These are phyloP conservation scores for Atethmia centrago DNA, from an alignment of 2,888 invertebrate genomes.

Conservation along the genomic window DNA sequence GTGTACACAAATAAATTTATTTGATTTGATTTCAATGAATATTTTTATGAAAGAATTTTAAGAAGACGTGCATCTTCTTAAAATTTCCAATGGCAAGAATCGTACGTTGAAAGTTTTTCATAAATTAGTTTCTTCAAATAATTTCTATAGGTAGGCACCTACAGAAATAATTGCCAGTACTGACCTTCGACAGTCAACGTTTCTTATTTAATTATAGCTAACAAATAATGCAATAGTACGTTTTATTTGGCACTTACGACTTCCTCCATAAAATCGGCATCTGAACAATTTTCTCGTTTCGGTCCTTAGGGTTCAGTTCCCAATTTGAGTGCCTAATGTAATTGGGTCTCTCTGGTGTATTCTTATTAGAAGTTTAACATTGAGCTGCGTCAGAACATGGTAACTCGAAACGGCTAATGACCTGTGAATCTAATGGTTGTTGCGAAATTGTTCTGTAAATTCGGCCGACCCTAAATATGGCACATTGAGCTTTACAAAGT, in stretches of 20 bases:
- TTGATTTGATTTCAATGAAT: neutral
- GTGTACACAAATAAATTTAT: neutral
- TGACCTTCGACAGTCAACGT: constrained; percentile 26
- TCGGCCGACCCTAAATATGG: neutral
- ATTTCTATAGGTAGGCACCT: neutral
- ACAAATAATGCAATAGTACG: constrained; percentile 23
- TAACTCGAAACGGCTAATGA: constrained; percentile 31
- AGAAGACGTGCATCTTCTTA: neutral
- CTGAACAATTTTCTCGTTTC: constrained; percentile 19
- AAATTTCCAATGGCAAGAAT: neutral
- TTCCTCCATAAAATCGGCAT: constrained; percentile 39
- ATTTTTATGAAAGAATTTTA: too few relatives aligned
- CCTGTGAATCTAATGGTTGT: constrained; percentile 18
- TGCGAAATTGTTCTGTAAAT: neutral
- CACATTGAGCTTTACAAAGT: neutral
- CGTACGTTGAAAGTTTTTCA: neutral
- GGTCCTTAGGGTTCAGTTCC: constrained; percentile 22
- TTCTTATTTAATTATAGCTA: constrained; percentile 26
- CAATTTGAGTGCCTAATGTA: constrained; percentile 41
- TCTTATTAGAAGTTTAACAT: constrained; percentile 43
- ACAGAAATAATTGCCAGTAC: constrained; percentile 1
- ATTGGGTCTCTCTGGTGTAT: constrained; percentile 46
- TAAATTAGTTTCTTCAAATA: neutral
- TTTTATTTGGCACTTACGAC: constrained; percentile 43
- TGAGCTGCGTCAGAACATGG: constrained; percentile 22